These are phyloP conservation scores for Catostylus mosaicus DNA, from an alignment of 30 jellyfish, hydroid and myxozoan genomes.

Conservation along the genomic window DNA sequence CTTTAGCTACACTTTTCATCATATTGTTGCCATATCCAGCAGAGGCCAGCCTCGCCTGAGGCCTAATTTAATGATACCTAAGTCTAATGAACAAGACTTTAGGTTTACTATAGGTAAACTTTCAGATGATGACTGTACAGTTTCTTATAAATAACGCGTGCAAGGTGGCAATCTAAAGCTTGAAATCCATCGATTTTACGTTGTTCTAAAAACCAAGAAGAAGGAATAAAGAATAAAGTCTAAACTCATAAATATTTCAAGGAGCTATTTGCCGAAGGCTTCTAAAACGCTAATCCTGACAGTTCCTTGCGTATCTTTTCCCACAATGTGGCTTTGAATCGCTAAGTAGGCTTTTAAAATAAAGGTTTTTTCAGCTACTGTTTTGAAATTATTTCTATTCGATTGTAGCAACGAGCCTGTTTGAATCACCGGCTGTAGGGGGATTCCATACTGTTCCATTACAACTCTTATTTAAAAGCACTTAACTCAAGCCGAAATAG, in stretches of 20 bases:
- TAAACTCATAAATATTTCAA: constrained; percentile 12
- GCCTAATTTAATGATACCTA: too few relatives aligned
- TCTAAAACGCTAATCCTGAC: constrained; percentile 21
- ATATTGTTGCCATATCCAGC: too few relatives aligned
- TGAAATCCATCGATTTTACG: neutral
- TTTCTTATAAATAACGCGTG: too few relatives aligned
- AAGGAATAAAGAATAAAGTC: neutral
- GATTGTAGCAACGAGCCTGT: neutral
- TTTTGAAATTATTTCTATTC: constrained; percentile 11
- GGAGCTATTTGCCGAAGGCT: neutral
- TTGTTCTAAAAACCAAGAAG: neutral
- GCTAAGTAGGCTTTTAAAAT: constrained; percentile 30
- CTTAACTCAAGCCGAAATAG: neutral
- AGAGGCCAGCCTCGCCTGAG: too few relatives aligned
- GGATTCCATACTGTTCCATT: neutral
- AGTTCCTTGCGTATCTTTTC: constrained; percentile 11
- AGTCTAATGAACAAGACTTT: too few relatives aligned
- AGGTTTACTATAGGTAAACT: too few relatives aligned
- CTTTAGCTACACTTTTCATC: too few relatives aligned
- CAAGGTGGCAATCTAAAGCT: neutral
- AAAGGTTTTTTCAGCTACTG: constrained; percentile 8
- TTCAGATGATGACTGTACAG: too few relatives aligned
- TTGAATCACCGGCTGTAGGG: constrained; percentile 2
- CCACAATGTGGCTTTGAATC: constrained; percentile 42
- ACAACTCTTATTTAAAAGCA: neutral